Conservation (phyloP, 2,113 vertebrate species). For the Aphyosemion australe region DNA sequence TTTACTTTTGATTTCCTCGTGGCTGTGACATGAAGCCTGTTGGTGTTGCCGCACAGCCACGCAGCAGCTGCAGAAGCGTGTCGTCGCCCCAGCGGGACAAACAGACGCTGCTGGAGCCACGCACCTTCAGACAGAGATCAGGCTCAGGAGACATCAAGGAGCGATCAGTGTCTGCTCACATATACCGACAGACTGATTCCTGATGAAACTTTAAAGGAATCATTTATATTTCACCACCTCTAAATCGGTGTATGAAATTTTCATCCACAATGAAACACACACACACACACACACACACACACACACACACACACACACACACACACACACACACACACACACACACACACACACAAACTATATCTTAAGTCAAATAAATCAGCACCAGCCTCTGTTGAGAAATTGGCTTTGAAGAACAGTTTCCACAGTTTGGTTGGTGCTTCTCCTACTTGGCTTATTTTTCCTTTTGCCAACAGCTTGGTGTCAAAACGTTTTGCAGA, state of each 20-base stretch:
- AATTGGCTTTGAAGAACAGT: conserved; percentile 71
- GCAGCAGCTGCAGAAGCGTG: conserved; percentile 59
- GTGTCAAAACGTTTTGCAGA: conserved; percentile 39
- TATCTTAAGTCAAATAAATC: conserved; percentile 80
- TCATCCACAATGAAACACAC: conserved; percentile 85
- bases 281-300: conserved; percentile 9
- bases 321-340: conserved; percentile 38
- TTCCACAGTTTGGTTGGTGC: conserved; percentile 46
- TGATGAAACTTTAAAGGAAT: conserved; percentile 91
- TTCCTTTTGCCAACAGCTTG: conserved; percentile 40
- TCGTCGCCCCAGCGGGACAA: conserved; percentile 62
- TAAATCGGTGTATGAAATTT: conserved; percentile 92
- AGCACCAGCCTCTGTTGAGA: conserved; percentile 44
- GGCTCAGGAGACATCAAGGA: conserved; percentile 78
- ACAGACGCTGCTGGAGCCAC: conserved; percentile 66
- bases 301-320: background rate
- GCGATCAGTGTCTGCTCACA: conserved; percentile 84
- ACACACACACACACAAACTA: conserved; percentile 52
- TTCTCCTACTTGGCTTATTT: conserved; percentile 28
- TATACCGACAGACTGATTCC: conserved; percentile 86
- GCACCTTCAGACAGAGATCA: conserved; percentile 67
- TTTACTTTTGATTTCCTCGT: conserved; percentile 20
- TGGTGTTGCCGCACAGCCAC: conserved; percentile 25
- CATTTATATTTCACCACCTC: conserved; percentile 93
- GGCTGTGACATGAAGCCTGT: conserved; percentile 28